Percentiles rank a stretch among this genome's conserved stretches.
phyloP scores from a whole-genome alignment of 1,140 invertebrate genomes.

The Aphelenchoides besseyi region DNA sequence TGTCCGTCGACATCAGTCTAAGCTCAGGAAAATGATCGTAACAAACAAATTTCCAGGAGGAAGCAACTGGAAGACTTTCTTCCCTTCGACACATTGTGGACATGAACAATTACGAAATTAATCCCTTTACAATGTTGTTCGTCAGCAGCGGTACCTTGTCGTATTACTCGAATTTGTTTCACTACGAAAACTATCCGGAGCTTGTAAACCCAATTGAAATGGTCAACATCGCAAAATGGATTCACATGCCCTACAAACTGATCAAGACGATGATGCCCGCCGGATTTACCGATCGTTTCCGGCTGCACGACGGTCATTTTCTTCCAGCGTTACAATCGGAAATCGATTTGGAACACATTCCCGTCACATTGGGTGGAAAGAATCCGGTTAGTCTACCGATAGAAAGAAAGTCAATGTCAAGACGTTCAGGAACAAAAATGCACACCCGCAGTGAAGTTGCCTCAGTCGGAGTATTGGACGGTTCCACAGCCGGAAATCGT shows the following conservation, averaged over 20 bases:
- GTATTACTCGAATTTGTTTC: constrained; percentile 60
- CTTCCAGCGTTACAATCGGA: constrained; percentile 46
- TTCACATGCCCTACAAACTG: constrained; percentile 52
- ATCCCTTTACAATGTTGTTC: constrained; percentile 63
- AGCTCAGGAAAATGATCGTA: not conserved
- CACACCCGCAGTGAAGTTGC: constrained; percentile 43
- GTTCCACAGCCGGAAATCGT: constrained; percentile 40
- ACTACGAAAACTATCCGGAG: constrained; percentile 62
- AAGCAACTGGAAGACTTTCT: constrained; percentile 50
- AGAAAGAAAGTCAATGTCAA: not conserved
- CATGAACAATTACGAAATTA: constrained; percentile 62
- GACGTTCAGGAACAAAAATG: constrained; percentile 53
- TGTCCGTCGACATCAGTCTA: not conserved
- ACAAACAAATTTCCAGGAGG: constrained; percentile 41
- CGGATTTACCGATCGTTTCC: constrained; percentile 60
- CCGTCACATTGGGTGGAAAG: constrained; percentile 50
- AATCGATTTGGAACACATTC: constrained; percentile 56
- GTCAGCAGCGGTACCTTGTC: constrained; percentile 58
- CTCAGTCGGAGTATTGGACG: constrained; percentile 45
- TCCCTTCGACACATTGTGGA: constrained; percentile 58
- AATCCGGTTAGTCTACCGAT: constrained; percentile 41
- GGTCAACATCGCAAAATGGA: constrained; percentile 63
- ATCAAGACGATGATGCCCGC: constrained; percentile 58
- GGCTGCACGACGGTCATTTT: constrained; percentile 58
- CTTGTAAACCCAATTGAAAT: constrained; percentile 60